Evolutionary conservation across 2,888 invertebrate genomes (phyloP), one percentile per base, ranked within the genome.

Genomic region (Dicyrtoma fusca): DNA sequence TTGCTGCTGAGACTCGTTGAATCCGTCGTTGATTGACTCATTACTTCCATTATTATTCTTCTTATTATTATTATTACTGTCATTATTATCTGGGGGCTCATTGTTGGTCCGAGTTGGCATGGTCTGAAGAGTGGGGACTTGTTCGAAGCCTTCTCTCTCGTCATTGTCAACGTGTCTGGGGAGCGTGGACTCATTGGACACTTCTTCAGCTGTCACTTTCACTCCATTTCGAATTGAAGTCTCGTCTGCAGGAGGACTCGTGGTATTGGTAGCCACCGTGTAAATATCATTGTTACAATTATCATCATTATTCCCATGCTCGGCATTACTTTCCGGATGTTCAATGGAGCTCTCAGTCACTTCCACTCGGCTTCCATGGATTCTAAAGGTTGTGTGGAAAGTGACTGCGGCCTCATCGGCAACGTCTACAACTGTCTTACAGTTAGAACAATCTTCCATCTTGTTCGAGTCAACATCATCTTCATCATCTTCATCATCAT

Each of bases 11-110:
- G 4, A 5, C 34, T 49, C 17, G 49, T 49, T 11, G 49, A 25
- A 34, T 61, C 14, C 57, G 11, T 57, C 57, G 23, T 57, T 57
- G 57, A 57, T 57, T 57, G 57, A 57, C 57, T 57, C 57, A 57
- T 57, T 57, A 49, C 19, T 49, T 14, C 26, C 13, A 34, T 42
- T 61, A n/a, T 42, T 59, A 25, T 59, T 25, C 13, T 25, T 5
- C 23, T n/a, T 57, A 57, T 21, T 23, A 14, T 23, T 19, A 59
- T 59, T 59, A 26, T 13, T 17, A 4, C 14, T 49, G 11, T n/a
- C 17, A 51, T 19, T 51, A 51, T 51, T 21, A 51, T n/a, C 21
- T 19, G 8, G 8, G n/a, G 11, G 14, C 5, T 49, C 49, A 34
- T 34, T 34, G 34, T 34, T 34, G 8, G 8, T 34, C 34, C 4